Evolutionary conservation across 2,888 invertebrate genomes (phyloP).

Genomic region (Blera fallax): DNA sequence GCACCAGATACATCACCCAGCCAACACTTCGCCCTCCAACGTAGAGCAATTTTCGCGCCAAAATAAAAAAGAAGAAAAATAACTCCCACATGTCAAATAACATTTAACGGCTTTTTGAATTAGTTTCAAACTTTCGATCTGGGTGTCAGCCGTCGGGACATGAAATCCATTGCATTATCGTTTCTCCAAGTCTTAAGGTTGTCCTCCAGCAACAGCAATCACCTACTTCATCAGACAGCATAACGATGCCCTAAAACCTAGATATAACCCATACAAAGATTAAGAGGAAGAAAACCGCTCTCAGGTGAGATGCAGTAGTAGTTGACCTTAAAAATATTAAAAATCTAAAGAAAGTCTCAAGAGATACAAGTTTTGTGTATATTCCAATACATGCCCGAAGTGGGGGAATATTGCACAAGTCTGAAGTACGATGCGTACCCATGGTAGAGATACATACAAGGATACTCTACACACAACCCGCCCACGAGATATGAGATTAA

Average conservation of each 20-base stretch:
- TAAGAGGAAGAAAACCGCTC: conserved; percentile 11
- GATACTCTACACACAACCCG: neutral
- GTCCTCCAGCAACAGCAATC: neutral
- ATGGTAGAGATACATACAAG: conserved; percentile 4
- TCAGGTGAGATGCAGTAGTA: conserved; percentile 50
- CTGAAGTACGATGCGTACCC: conserved; percentile 40
- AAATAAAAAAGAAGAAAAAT: neutral
- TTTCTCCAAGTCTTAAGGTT: conserved; percentile 23
- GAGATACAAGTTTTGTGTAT: conserved; percentile 52
- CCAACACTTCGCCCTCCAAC: no score
- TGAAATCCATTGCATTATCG: conserved; percentile 47
- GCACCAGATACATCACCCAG: neutral
- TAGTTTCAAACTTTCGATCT: conserved; percentile 5
- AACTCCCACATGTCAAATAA: conserved; percentile 1
- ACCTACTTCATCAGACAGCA: conserved; percentile 37
- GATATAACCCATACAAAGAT: conserved; percentile 34
- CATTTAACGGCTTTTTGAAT: conserved; percentile 7
- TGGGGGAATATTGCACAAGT: conserved; percentile 48
- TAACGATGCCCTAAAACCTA: conserved; percentile 57
- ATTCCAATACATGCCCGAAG: conserved; percentile 29
- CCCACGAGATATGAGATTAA: conserved; percentile 3
- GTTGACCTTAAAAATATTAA: conserved; percentile 29
- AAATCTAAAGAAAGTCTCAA: conserved; percentile 55
- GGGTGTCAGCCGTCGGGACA: conserved; percentile 17
- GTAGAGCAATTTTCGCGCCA: conserved; percentile 24